Evolutionary conservation across 2,888 invertebrate genomes (phyloP), one percentile per base, ranked within the genome.

Genomic region (Ormyrus thymus): DNA sequence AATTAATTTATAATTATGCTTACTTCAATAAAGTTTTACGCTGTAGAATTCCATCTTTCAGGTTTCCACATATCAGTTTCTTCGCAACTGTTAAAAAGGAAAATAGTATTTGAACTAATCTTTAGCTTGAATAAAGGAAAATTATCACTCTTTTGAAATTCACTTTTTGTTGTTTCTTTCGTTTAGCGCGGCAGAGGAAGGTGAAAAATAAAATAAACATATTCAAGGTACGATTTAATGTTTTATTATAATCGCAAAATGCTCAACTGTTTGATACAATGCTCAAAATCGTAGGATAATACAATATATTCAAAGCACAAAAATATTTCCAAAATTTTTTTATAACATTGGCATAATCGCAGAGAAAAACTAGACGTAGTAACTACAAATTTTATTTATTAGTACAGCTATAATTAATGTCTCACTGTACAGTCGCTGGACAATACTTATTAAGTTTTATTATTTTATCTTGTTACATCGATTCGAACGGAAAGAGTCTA

Each of bases 261-360:
- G 72, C 70, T 81, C 76, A 80, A 80, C 78, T 81, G 77, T 81
- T 80, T 81, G 80, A 78, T 81, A 81, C 78, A 80, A 80, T 78
- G 80, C 81, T 81, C 81, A 78, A 78, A 81, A 80, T 80, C 65
- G 75, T 78, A 78, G 15, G 69, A 69, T 74, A 69, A 72, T 77
- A 80, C 78, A 80, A 53, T 76, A 76, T 76, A 78, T 76, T 78
- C 76, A 79, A 80, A 82, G 82, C 82, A 80, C 74, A 80, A 82
- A 82, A 82, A 82, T 80, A 78, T 81, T 82, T 81, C 80, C 80
- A 81, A 82, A 81, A 82, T 81, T 80, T 70, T 5, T 78, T 79
- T 50, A 51, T 78, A 82, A 81, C 76, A 78, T 80, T 79, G 78
- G 71, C 76, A 75, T 78, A 79, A 79, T 77, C 68, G 76, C 75